A percentile compares a stretch with the other conserved stretches of the same genome.
Evolutionary conservation across 2,797 vertebrate species (phyloP).

Genomic region (Sebastes kiyomatsui): DNA sequence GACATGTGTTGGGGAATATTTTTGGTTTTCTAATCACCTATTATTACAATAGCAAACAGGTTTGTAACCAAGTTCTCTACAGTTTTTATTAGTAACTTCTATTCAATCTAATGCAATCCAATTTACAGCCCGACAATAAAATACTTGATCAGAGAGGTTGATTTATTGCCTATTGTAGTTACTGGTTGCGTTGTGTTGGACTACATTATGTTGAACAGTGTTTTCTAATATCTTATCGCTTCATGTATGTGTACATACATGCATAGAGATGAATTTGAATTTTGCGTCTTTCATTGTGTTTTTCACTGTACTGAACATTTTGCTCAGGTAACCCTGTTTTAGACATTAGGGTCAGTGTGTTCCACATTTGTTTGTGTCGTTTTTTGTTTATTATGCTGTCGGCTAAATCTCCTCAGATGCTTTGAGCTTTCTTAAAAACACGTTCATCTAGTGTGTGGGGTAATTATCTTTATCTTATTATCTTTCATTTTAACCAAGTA

Average conservation of each 20-base stretch:
- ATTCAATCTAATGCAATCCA: slow-evolving; percentile 5
- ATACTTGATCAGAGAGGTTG: background rate
- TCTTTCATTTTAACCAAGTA: background rate
- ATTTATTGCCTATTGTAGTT: background rate
- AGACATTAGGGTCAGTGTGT: slow-evolving; percentile 9
- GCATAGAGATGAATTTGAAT: slow-evolving; percentile 6
- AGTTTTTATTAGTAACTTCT: slow-evolving; percentile 5
- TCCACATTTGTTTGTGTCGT: background rate
- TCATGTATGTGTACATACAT: slow-evolving; percentile 4
- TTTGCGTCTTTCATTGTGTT: slow-evolving; percentile 10
- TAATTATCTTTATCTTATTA: background rate
- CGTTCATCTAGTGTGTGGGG: background rate
- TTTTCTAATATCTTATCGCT: background rate
- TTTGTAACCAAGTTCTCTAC: slow-evolving; percentile 6
- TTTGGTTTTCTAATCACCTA: background rate
- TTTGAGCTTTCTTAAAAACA: background rate
- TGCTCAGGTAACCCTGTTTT: slow-evolving; percentile 65
- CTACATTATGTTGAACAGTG: slow-evolving; percentile 18
- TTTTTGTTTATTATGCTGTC: slow-evolving; percentile 8
- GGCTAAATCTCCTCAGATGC: slow-evolving; percentile 13
- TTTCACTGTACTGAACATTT: slow-evolving; percentile 31
- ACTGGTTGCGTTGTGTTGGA: slow-evolving; percentile 17
- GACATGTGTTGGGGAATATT: background rate
- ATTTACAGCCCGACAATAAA: background rate
- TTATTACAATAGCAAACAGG: slow-evolving; percentile 4